Evolutionary conservation across 2,888 invertebrate genomes (phyloP).

Genomic region (Cataglyphis rosenhaueri): DNA sequence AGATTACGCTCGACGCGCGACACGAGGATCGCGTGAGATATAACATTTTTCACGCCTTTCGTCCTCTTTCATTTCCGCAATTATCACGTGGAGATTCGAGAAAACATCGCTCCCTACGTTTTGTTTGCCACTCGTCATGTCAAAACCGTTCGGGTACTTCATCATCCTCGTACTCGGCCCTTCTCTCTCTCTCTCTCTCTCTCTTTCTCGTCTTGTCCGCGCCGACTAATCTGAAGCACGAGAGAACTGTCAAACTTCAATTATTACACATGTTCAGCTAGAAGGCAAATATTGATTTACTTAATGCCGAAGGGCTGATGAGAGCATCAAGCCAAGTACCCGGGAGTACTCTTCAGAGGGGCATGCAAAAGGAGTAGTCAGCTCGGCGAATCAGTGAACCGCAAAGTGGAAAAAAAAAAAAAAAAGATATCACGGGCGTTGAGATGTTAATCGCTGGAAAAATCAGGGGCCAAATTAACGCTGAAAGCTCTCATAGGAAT

Average conservation of each 20-base stretch:
- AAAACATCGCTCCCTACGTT: constrained; percentile 23
- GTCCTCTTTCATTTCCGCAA: constrained; percentile 29
- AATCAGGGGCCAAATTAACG: background rate
- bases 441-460: constrained; percentile 22
- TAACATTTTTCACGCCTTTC: constrained; percentile 13
- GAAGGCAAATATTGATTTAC: constrained; percentile 48
- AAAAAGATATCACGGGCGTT: background rate
- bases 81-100: constrained; percentile 34
- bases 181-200: background rate
- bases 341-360: background rate
- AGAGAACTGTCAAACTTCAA: constrained; percentile 40
- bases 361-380: background rate
- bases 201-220: background rate
- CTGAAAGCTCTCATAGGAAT: background rate
- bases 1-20: background rate
- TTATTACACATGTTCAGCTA: constrained; percentile 41
- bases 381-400: background rate
- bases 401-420: background rate
- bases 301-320: constrained; percentile 20
- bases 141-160: constrained; percentile 45
- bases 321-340: background rate
- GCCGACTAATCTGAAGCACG: constrained; percentile 18
- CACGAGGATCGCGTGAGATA: constrained; percentile 3
- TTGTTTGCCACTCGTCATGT: constrained; percentile 33
- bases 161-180: constrained; percentile 14